Evolutionary conservation across 2,888 invertebrate species (phyloP), one percentile per base, ranked within the genome.

Genomic region (Scaeva pyrastri): DNA sequence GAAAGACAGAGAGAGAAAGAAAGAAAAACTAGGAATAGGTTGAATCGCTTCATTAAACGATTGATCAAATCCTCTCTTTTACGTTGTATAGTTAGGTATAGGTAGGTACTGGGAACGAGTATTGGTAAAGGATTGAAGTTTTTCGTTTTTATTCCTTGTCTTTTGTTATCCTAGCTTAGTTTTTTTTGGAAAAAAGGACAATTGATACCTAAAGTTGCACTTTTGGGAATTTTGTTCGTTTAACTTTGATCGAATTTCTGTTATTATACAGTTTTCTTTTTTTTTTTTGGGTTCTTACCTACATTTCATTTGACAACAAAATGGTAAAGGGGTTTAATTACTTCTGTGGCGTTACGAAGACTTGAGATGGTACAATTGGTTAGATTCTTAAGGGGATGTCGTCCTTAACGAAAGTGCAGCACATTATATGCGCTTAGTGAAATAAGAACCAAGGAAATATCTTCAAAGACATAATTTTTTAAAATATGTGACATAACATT

Each of bases 11-110:
- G 31, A 31, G n/a, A n/a, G 31, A 31, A 8, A 26, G 26, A 26
- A 26, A 26, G 26, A 31, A 31, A 31, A 8, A 31, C 5, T 14
- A 26, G 52, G 43, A 26, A 41, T n/a, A 39, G 73, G 68, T 75
- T 71, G 77, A 60, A 60, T 73, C 77, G 73, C 58, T 83, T 78
- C 78, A 78, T 83, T 78, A 62, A 83, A 48, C 62, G 75, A 80
- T 75, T 75, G 80, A 75, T 70, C 62, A 48, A n/a, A 75, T 80
- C 23, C 39, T 48, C 39, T 19, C 41, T 31, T 68, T 52, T 41
- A 64, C n/a, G n/a, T n/a, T n/a, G n/a, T n/a, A n/a, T n/a, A n/a
- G n/a, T n/a, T 50, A 41, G 36, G 39, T 52, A 68, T 39, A 23
- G 21, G 68, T 31, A 31, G 3, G 8, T 31, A 31, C 31, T 31